Evolutionary conservation across 2,888 invertebrate genomes (phyloP).

Genomic region (Cotesia congregata): DNA sequence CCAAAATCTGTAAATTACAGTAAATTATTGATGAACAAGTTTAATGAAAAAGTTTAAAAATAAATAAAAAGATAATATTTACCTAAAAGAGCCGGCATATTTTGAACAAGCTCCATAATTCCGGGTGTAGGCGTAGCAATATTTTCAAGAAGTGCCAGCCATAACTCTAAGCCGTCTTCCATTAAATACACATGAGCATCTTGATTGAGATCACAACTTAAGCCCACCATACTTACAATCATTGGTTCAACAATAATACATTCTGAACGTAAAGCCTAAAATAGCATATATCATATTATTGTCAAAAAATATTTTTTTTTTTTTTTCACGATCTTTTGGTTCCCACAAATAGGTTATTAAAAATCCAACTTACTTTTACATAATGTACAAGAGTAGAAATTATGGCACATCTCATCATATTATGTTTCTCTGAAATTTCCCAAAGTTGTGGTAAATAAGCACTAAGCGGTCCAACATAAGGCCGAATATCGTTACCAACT

Average conservation of each 20-base stretch:
- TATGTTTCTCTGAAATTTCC: slow-evolving; percentile 88
- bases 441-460: slow-evolving; percentile 90
- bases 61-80: slow-evolving; percentile 52
- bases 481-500: slow-evolving; percentile 82
- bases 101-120: slow-evolving; percentile 81
- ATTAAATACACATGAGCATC: slow-evolving; percentile 89
- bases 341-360: background rate
- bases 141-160: slow-evolving; percentile 88
- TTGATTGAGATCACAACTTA: slow-evolving; percentile 84
- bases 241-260: slow-evolving; percentile 72
- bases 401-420: slow-evolving; percentile 92
- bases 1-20: slow-evolving; percentile 23
- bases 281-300: background rate
- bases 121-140: slow-evolving; percentile 76
- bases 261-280: slow-evolving; percentile 72
- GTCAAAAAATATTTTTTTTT: background rate
- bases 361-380: slow-evolving; percentile 76
- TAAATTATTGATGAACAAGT: background rate
- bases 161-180: slow-evolving; percentile 93
- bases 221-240: slow-evolving; percentile 76
- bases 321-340: background rate
- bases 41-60: background rate
- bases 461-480: slow-evolving; percentile 80
- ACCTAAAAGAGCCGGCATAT: slow-evolving; percentile 83
- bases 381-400: slow-evolving; percentile 88